phyloP scores from a whole-genome alignment of 2,797 vertebrate genomes.

The Enoplosus armatus region DNA sequence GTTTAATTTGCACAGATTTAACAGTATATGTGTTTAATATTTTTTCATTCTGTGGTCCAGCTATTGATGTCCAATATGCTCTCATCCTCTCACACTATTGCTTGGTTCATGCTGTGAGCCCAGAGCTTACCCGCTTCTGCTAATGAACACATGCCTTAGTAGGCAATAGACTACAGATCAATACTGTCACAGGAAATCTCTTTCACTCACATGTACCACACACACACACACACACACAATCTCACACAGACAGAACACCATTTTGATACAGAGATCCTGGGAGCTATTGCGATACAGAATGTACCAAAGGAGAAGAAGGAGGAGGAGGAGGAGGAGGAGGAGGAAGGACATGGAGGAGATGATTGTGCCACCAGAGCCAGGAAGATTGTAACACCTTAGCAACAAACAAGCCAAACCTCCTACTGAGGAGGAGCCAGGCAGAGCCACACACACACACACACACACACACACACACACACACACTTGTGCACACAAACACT shows the following conservation, averaged over 20 bases:
- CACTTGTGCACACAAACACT: slow-evolving; percentile 8
- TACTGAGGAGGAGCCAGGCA: slow-evolving; percentile 74
- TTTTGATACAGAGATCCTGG: slow-evolving; percentile 53
- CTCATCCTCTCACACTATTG: slow-evolving; percentile 28
- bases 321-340: slow-evolving; percentile 48
- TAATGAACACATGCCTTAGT: slow-evolving; percentile 70
- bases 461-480: slow-evolving; percentile 17
- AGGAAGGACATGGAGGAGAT: slow-evolving; percentile 64
- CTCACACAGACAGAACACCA: slow-evolving; percentile 41
- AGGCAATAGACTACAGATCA: slow-evolving; percentile 69
- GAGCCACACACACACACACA: slow-evolving; percentile 41
- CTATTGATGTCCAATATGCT: slow-evolving; percentile 57
- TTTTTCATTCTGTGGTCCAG: slow-evolving; percentile 7
- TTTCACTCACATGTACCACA: slow-evolving; percentile 42
- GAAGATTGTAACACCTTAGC: slow-evolving; percentile 87
- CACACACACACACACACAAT: slow-evolving; percentile 31
- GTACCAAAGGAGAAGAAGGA: slow-evolving; percentile 40
- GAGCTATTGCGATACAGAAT: slow-evolving; percentile 54
- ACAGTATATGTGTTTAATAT: background rate
- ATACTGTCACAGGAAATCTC: slow-evolving; percentile 71
- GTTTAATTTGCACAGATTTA: background rate
- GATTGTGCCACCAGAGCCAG: slow-evolving; percentile 74
- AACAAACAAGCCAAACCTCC: slow-evolving; percentile 85
- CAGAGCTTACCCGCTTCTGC: slow-evolving; percentile 64
- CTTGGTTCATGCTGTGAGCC: slow-evolving; percentile 49